Evolutionary conservation across 2,113 vertebrate species (phyloP), one percentile per base, ranked within the genome.

Genomic region (Ondatra zibethicus): DNA sequence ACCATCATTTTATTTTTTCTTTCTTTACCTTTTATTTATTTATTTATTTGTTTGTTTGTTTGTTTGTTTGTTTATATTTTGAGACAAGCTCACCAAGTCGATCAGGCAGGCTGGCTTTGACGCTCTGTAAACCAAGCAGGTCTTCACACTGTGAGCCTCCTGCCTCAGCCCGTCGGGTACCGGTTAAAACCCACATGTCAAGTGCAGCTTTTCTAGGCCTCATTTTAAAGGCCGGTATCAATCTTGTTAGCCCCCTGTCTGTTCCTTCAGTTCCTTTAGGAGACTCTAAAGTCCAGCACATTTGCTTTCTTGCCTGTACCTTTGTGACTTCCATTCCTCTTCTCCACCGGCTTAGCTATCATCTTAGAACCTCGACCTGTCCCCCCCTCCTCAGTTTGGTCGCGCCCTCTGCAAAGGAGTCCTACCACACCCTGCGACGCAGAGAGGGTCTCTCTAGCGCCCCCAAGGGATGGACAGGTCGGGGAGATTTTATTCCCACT

Each of bases 221-320:
- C 84, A 33, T 61, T 88, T 52, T 23, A 17, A 84, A 63, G 29
- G 33, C n/a, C 29, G 1, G 2, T 5, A 65, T 33, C 50, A 39
- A 29, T 77, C 66, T 72, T 52, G 39, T n/a, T 36, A 58, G 8
- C 75, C 31, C 23, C 55, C 10, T 68, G 70, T 63, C 10, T 63
- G 81, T 39, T 45, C 73, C 63, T 91, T 92, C 72, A 88, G 87
- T 55, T 14, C 36, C 66, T 58, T 73, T 33, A 94, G 45, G n/a
- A 66, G 7, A 58, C 89, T 92, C 88, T 85, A 63, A 88, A 88
- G 45, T 47, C 31, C 29, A 76, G 25, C 36, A 61, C 3, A 4
- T 86, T 47, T 91, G 61, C 73, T 95, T 82, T n/a, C 39, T 63
- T 95, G 92, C 47, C 45, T 75, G 42, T n/a, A 47, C 17, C 66